phyloP scores from a whole-genome alignment of 2,888 invertebrate genomes.

The Bombylius discolor region DNA sequence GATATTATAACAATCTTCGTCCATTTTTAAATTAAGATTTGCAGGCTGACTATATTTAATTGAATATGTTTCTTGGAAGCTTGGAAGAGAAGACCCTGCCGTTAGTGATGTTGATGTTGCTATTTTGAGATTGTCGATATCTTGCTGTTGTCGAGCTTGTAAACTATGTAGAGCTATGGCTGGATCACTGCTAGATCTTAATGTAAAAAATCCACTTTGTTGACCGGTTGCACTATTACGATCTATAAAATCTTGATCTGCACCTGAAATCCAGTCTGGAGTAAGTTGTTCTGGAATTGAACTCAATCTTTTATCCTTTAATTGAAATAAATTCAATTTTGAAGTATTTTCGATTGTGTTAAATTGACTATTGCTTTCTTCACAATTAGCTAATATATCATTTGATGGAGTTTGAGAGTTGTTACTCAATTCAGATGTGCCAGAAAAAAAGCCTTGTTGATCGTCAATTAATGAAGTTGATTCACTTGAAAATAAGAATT shows the following conservation, averaged over 20 bases:
- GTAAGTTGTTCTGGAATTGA: constrained; percentile 30
- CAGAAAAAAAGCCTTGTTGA: constrained; percentile 8
- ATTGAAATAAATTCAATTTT: constrained; percentile 23
- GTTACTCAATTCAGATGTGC: constrained; percentile 11
- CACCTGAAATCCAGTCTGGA: constrained; percentile 21
- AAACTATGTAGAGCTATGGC: constrained; percentile 31
- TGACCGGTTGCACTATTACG: constrained; percentile 21
- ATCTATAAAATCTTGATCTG: constrained; percentile 25
- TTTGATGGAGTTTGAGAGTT: constrained; percentile 11
- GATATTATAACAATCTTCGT: constrained; percentile 61
- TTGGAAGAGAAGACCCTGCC: constrained; percentile 55
- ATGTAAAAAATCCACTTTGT: constrained; percentile 25
- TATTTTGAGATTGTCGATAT: constrained; percentile 10
- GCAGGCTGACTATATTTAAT: constrained; percentile 57
- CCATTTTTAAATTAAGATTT: constrained; percentile 63
- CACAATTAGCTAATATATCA: constrained; percentile 11
- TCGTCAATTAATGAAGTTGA: constrained; percentile 25
- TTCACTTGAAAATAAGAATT: constrained; percentile 33
- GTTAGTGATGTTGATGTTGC: constrained; percentile 21
- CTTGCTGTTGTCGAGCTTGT: constrained; percentile 15
- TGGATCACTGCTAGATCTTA: constrained; percentile 36
- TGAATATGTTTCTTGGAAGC: constrained; percentile 81
- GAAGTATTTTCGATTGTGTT: constrained; percentile 30
- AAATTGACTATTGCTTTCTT: constrained; percentile 14
- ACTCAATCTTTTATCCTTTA: constrained; percentile 28